phyloP scores from a whole-genome alignment of 2,888 invertebrate genomes.

The Acrobasis repandana region DNA sequence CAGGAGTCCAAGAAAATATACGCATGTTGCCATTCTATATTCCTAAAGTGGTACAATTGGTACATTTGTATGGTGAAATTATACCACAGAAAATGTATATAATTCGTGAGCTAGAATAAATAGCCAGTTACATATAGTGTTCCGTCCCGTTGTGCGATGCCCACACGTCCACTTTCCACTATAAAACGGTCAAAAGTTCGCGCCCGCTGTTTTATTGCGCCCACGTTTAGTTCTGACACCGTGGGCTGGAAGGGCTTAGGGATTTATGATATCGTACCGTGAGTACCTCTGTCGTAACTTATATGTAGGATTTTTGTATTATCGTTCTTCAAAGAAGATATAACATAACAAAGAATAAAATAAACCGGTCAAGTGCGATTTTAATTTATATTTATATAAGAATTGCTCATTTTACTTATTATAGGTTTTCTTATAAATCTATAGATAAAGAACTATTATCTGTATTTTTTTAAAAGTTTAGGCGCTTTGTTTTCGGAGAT shows the following conservation, averaged over 20 bases:
- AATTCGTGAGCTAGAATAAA: background rate
- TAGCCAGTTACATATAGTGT: constrained; percentile 16
- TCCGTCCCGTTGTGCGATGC: constrained; percentile 35
- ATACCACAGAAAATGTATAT: background rate
- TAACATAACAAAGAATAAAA: no score
- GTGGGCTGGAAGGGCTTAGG: background rate
- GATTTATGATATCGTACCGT: background rate
- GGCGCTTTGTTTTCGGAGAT: no score
- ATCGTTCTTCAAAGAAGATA: no score
- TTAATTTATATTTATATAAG: no score
- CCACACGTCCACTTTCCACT: constrained; percentile 38
- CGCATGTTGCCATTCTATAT: background rate
- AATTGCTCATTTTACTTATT: no score
- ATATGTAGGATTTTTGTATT: background rate
- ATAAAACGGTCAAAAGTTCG: constrained; percentile 47
- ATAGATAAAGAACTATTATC: no score
- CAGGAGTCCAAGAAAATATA: no score
- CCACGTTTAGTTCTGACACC: constrained; percentile 15
- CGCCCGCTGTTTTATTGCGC: constrained; percentile 32
- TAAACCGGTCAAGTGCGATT: no score
- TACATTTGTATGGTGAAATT: background rate
- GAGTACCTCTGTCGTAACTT: background rate
- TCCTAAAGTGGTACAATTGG: background rate
- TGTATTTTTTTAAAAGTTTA: no score
- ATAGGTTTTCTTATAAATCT: no score